phyloP scores from a whole-genome alignment of 1,140 invertebrate genomes.

The Formica selysi region DNA sequence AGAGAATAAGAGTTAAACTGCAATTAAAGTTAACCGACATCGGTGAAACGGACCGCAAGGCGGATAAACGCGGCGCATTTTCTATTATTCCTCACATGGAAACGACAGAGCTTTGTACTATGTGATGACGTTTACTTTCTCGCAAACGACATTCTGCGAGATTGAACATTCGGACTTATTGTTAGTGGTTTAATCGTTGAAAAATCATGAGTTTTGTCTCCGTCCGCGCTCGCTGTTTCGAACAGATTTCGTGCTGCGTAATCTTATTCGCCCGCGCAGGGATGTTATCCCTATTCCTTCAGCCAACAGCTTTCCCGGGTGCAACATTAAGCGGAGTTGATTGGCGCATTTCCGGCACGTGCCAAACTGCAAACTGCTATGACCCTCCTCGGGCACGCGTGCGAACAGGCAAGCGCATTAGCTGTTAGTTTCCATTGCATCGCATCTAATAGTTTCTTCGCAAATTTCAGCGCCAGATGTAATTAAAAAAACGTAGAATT shows the following conservation, averaged over 20 bases:
- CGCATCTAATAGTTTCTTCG: slow-evolving; percentile 20
- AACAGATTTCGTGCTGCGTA: slow-evolving; percentile 23
- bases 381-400: slow-evolving; percentile 1
- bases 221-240: background rate
- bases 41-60: background rate
- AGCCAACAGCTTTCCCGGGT: slow-evolving; percentile 44
- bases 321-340: slow-evolving; percentile 52
- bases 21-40: slow-evolving; percentile 27
- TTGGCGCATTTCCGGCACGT: slow-evolving; percentile 55
- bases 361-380: slow-evolving; percentile 28
- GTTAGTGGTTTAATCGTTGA: slow-evolving; percentile 35
- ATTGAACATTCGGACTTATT: slow-evolving; percentile 32
- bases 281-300: slow-evolving; percentile 52
- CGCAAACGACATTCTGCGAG: slow-evolving; percentile 15
- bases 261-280: slow-evolving; percentile 21
- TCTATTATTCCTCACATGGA: slow-evolving; percentile 25
- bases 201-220: slow-evolving; percentile 21
- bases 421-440: slow-evolving; percentile 32
- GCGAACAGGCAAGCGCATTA: slow-evolving; percentile 18
- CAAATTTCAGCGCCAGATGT: slow-evolving; percentile 11
- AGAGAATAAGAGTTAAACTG: background rate
- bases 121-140: slow-evolving; percentile 32
- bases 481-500: background rate
- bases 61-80: slow-evolving; percentile 22
- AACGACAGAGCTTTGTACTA: slow-evolving; percentile 7